A percentile compares a stretch with the other conserved stretches of the same genome.
phyloP scores from a whole-genome alignment of 2,113 vertebrate species.

The Paradoxurus hermaphroditus region DNA sequence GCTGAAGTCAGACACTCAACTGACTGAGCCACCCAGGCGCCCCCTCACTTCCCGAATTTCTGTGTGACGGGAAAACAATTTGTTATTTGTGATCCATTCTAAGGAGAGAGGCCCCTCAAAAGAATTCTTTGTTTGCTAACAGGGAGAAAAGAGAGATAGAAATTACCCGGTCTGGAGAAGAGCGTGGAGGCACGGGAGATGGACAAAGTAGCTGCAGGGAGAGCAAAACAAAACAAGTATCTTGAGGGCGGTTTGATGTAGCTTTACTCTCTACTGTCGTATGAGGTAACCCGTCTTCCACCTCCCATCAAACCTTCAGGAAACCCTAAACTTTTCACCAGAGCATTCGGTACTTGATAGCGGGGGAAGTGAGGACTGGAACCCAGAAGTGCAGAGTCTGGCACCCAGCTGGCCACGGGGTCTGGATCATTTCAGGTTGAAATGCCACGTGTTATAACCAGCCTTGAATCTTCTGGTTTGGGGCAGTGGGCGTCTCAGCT shows the following conservation, averaged over 20 bases:
- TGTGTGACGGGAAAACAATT: not conserved
- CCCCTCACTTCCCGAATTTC: not conserved
- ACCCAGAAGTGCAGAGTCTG: not conserved
- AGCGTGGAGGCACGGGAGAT: not conserved
- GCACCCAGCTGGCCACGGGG: accelerated
- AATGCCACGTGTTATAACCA: not conserved
- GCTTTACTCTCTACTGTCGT: no score
- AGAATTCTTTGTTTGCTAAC: not conserved
- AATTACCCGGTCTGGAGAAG: no score
- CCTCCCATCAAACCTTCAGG: not conserved
- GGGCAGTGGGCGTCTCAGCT: not conserved
- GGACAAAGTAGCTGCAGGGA: no score
- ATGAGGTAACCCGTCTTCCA: no score
- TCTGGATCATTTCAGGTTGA: not conserved
- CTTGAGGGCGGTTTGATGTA: accelerated
- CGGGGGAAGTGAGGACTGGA: no score
- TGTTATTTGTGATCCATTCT: not conserved
- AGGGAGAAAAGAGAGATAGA: not conserved
- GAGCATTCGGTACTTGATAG: no score
- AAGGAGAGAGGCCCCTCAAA: not conserved
- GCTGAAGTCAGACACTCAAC: no score
- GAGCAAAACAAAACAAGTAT: not conserved
- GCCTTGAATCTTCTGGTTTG: not conserved
- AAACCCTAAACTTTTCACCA: not conserved
- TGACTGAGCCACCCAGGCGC: no score